Conservation (phyloP, 2,113 vertebrate genomes). For the Apteryx mantelli region DNA sequence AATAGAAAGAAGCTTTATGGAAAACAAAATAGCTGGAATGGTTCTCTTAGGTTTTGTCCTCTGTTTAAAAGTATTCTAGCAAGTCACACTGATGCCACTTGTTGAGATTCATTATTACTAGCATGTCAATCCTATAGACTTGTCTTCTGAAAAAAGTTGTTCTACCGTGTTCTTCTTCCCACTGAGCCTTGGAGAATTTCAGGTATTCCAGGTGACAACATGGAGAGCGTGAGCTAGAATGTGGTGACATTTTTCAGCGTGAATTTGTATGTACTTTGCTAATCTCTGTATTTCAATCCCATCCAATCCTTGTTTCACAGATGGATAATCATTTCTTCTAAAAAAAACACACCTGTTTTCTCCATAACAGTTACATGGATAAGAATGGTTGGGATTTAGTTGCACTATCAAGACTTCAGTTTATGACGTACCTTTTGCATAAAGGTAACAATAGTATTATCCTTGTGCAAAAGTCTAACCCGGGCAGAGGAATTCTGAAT, state of each 20-base stretch:
- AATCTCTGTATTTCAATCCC: neutral
- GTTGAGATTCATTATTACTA: neutral
- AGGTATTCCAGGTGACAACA: neutral
- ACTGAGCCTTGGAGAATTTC: neutral
- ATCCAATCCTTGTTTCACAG: neutral
- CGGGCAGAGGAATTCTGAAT: neutral
- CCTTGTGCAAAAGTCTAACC: neutral
- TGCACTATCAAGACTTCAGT: neutral
- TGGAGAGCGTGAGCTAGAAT: neutral
- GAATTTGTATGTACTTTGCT: neutral
- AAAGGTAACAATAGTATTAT: neutral
- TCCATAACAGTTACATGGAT: fast-evolving
- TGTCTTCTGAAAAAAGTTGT: neutral
- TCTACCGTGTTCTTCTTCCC: neutral
- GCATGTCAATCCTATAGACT: fast-evolving
- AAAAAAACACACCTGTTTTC: neutral
- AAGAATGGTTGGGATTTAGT: neutral
- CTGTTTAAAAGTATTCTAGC: neutral
- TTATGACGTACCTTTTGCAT: neutral
- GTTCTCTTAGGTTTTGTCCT: neutral
- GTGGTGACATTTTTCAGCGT: neutral
- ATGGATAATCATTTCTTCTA: neutral
- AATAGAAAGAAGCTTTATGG: constrained; percentile 34
- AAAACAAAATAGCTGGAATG: neutral
- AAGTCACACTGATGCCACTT: neutral